Base-by-base conservation (phyloP, 1,140 invertebrate genomes). In the Hyles vespertilio region DNA sequence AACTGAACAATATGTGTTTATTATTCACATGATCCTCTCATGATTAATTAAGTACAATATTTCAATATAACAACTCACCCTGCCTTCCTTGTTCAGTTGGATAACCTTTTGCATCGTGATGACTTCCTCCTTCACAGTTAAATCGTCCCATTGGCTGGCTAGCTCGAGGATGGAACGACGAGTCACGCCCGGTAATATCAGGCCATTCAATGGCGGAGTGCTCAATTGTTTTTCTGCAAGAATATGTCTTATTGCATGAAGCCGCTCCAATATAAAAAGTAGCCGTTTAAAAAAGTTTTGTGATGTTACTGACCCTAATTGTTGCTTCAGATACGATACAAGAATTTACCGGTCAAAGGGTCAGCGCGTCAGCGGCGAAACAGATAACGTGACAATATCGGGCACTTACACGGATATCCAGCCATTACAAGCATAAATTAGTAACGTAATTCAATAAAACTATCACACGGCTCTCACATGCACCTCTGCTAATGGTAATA, bases 131-230 rank as follows among this genome's bases (percentile, higher is more conserved):
- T 91, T 92, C 5, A 99, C 94, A 85, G 94, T 94, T 67, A 98
- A 94, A 78, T 98, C 95, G 69, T 95, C 94, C 96, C 96, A 98
- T 81, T 96, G 92, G 65, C 90, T 89, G 2, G 93, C 91, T 56
- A 99, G 86, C 74, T 95, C 92, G 49, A 99, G 76, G 58, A 99
- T 94, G 36, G 96, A 98, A 65, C 94, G 93, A 56, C 98, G 91
- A 0, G 96, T 98, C 43, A 99, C 93, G 59, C 98, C 98, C 12
- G 98, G 98, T 66, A 99, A 90, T 70, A 98, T 98, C 0, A 98
- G 89, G 12, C 97, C 97, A 77, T 94, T 94, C 40, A 99, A 82
- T 11, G 97, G 96, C n/a, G 98, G 97, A 12, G 98, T 99, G 8
- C 96, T 90, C 65, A 99, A 84, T 90, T 98, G 97, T 89, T 93